Percentiles rank a stretch among this genome's conserved stretches.
Evolutionary conservation across 2,113 vertebrate genomes (phyloP).

Genomic region (Xenus cinereus): DNA sequence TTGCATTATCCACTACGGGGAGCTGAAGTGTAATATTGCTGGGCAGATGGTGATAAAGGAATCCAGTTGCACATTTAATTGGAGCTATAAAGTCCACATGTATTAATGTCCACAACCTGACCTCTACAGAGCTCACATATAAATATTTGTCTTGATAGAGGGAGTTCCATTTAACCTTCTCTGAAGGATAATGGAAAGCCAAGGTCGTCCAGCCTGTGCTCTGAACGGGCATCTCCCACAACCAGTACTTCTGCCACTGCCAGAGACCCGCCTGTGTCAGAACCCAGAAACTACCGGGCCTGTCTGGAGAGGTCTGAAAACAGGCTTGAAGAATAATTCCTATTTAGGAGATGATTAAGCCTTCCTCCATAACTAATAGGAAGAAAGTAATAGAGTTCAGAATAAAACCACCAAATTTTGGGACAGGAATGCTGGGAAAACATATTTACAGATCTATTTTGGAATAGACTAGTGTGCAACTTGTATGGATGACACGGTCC

Average conservation of each 20-base stretch:
- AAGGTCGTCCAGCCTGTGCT: not conserved
- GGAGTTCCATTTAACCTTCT: not conserved
- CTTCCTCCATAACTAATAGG: not conserved
- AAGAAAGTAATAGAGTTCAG: not conserved
- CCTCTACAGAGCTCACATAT: not conserved
- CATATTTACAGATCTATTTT: not conserved
- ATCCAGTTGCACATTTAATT: not conserved
- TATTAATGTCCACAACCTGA: not conserved
- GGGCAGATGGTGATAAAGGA: not conserved
- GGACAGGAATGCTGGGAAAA: not conserved
- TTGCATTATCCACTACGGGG: not conserved
- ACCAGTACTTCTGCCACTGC: not conserved
- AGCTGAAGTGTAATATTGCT: not conserved
- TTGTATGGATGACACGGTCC: not conserved
- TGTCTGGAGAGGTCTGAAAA: not conserved
- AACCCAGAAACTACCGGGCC: not conserved
- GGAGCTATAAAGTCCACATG: not conserved
- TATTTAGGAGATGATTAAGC: not conserved
- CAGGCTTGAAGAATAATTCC: not conserved
- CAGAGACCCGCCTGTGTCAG: not conserved
- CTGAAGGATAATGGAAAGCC: not conserved
- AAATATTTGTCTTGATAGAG: not conserved
- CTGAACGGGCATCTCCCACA: not conserved
- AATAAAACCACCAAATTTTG: not conserved
- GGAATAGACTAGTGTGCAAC: not conserved